phyloP scores from a whole-genome alignment of 2,113 vertebrate species.

The Chauna torquata region DNA sequence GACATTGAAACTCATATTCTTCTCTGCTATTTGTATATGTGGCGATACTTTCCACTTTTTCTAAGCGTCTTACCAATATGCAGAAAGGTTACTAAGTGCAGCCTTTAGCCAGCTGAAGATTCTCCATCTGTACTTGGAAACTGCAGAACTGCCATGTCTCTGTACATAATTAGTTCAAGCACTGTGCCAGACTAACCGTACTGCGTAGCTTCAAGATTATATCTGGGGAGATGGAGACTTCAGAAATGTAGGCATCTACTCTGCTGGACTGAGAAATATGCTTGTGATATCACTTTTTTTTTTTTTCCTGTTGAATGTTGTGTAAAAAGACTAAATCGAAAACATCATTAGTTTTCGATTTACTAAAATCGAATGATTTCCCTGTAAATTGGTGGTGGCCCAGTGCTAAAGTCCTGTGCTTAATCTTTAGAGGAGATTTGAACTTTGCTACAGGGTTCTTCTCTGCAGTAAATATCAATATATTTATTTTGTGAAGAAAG shows the following conservation, averaged over 20 bases:
- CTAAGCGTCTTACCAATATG: not conserved
- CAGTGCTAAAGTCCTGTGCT: not conserved
- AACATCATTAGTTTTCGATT: too few species aligned
- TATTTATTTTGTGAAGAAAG: not conserved
- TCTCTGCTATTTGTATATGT: not conserved
- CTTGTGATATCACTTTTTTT: not conserved
- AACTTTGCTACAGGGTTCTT: not conserved
- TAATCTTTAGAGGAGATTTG: not conserved
- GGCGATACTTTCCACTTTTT: not conserved
- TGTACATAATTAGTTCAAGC: not conserved
- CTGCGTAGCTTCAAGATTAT: not conserved
- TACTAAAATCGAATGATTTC: too few species aligned
- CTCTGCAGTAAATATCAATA: not conserved
- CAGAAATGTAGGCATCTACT: not conserved
- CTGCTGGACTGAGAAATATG: not conserved
- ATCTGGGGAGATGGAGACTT: not conserved
- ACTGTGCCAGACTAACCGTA: not conserved
- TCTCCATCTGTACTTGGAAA: constrained; percentile 2
- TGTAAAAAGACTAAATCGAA: not conserved
- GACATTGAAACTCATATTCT: not conserved
- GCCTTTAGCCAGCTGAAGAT: not conserved
- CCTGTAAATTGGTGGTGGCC: not conserved
- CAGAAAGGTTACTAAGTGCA: not conserved
- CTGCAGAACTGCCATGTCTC: not conserved
- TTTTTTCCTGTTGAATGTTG: not conserved